Conservation (phyloP, 2,888 invertebrate species). For the Crocallis elinguaria region DNA sequence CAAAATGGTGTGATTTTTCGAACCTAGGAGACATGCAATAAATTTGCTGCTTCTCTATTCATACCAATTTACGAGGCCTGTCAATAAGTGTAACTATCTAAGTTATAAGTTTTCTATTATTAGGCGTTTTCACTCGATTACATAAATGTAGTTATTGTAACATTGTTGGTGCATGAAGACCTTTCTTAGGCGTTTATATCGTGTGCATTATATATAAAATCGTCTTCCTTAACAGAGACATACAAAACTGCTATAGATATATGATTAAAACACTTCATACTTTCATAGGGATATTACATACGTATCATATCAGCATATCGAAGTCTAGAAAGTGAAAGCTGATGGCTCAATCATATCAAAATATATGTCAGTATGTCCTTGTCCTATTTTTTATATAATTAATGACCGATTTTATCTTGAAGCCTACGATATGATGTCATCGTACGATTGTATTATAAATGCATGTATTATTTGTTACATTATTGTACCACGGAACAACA, state of each 20-base stretch:
- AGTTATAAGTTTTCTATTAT: neutral
- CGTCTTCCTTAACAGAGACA: too few relatives aligned
- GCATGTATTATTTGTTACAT: neutral
- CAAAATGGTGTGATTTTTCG: neutral
- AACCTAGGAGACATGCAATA: too few relatives aligned
- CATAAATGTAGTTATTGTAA: slow-evolving; percentile 42
- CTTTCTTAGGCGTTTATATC: slow-evolving; percentile 33
- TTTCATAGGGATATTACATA: neutral
- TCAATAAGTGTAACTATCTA: neutral
- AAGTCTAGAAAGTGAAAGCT: neutral
- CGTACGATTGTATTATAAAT: neutral
- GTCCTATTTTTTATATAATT: too few relatives aligned
- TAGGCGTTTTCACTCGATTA: slow-evolving; percentile 13
- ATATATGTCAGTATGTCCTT: too few relatives aligned
- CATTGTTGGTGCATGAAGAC: slow-evolving; percentile 37
- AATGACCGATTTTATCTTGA: neutral
- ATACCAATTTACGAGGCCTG: neutral
- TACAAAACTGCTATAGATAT: slow-evolving; percentile 5
- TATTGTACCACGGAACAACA: neutral
- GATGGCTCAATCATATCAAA: neutral
- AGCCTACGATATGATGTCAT: neutral
- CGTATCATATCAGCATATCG: neutral
- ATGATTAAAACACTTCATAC: neutral
- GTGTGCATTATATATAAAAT: slow-evolving; percentile 37
- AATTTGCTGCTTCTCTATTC: neutral